Evolutionary conservation across 1,140 invertebrate species (phyloP), one percentile per base, ranked within the genome.

Genomic region (Prorops nasuta): DNA sequence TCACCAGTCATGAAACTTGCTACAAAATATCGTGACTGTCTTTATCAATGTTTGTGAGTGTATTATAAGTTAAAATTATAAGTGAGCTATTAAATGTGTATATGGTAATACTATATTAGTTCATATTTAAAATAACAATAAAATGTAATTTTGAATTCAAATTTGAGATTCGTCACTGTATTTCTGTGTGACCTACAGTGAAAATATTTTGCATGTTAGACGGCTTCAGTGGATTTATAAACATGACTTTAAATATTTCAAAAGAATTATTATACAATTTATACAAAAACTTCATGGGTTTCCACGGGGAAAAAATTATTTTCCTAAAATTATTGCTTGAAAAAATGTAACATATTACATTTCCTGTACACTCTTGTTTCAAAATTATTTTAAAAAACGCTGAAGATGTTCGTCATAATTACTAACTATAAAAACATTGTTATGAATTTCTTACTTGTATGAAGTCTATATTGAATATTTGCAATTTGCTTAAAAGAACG

Each of bases 61-160:
- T 74, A 76, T 65, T 71, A 69, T 76, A 77, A 76, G 65, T 72
- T 75, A 74, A 65, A 68, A 70, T 65, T 73, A 70, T 69, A 74
- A 76, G 64, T 75, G 69, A 77, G 70, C 67, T 77, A 77, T 74
- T 76, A 69, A 75, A 76, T 76, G 73, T 76, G 73, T 77, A 76
- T 66, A 77, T 76, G 72, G 70, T 77, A 74, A 74, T 70, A 71
- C 54, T 74, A 76, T 73, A 75, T 70, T 77, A 77, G 71, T 76
- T 72, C 73, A 72, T 70, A 75, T 60, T 75, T 75, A 74, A 63
- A 69, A n/a, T 71, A 74, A 72, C 65, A 76, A 77, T 77, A 74
- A 76, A 74, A 69, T 74, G 71, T 75, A 77, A 75, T 75, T 77
- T 77, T 77, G 72, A 77, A 76, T 67, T 76, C 71, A 72, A 71